A percentile compares a stretch with the other conserved stretches of the same genome.
These are phyloP conservation scores for Cotesia typhae DNA, from an alignment of 1,140 invertebrate species.

Conservation along the genomic window DNA sequence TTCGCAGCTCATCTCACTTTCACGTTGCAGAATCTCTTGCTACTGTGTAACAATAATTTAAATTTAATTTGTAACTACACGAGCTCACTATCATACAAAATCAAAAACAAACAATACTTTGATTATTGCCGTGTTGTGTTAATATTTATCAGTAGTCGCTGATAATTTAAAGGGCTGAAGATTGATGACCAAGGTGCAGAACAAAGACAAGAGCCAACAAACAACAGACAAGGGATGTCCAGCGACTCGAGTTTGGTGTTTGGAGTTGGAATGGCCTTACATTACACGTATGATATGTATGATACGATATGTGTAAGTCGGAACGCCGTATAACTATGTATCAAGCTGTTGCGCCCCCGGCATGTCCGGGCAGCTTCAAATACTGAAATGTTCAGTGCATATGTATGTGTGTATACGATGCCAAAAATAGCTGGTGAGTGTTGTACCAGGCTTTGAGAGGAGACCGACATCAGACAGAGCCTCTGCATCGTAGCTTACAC, in stretches of 20 bases:
- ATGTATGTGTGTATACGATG: too few relatives aligned
- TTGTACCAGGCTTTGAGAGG: conserved; percentile 53
- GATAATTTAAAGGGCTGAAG: too few relatives aligned
- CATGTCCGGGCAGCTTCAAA: conserved; percentile 60
- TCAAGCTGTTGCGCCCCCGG: conserved; percentile 65
- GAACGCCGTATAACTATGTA: conserved; percentile 65
- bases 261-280: too few relatives aligned
- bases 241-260: too few relatives aligned
- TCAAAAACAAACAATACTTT: too few relatives aligned
- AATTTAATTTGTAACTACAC: too few relatives aligned
- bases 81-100: background rate
- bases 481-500: conserved; percentile 62
- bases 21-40: background rate
- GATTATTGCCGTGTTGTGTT: too few relatives aligned
- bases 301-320: conserved; percentile 41
- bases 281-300: too few relatives aligned
- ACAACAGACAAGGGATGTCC: too few relatives aligned
- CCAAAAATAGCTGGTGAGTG: background rate
- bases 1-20: too few relatives aligned
- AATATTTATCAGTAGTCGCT: background rate
- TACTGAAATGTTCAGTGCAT: conserved; percentile 26
- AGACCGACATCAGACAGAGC: conserved; percentile 40
- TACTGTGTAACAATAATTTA: too few relatives aligned
- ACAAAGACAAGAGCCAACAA: background rate
- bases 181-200: too few relatives aligned